Evolutionary conservation across 64 coral and sea anemone genomes (phyloP).

Genomic region (Orbicella faveolata): DNA sequence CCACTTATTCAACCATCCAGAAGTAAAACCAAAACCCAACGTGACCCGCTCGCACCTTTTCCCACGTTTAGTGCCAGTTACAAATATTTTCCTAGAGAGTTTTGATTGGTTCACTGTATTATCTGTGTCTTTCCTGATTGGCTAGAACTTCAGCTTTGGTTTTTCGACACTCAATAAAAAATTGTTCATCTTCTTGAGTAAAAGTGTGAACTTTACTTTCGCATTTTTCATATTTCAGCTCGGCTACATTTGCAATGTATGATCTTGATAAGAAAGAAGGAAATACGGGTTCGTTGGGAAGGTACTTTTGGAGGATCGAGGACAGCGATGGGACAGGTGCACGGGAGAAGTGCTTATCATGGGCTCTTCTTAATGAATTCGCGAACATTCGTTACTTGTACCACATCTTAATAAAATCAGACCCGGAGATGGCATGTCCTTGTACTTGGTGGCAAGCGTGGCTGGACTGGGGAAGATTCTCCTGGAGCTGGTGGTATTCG

Average conservation of each 20-base stretch:
- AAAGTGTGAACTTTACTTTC: background rate
- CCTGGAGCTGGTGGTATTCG: background rate
- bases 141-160: too few species aligned
- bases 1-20: too few species aligned
- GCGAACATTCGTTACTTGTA: background rate
- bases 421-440: slow-evolving; percentile 11
- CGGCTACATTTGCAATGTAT: background rate
- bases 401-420: background rate
- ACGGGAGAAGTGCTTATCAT: background rate
- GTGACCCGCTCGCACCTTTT: too few species aligned
- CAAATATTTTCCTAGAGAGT: too few species aligned
- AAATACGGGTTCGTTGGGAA: slow-evolving; percentile 13
- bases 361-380: background rate
- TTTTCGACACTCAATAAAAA: too few species aligned
- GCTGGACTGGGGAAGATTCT: slow-evolving; percentile 28
- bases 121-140: too few species aligned
- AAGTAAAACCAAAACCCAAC: too few species aligned
- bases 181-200: too few species aligned
- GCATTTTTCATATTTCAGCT: background rate
- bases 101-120: too few species aligned
- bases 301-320: slow-evolving; percentile 28
- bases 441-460: slow-evolving; percentile 25
- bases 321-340: background rate
- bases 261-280: background rate
- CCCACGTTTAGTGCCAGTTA: too few species aligned